Conservation (phyloP, 2,888 invertebrate species). For the Ecliptopera silaceata region DNA sequence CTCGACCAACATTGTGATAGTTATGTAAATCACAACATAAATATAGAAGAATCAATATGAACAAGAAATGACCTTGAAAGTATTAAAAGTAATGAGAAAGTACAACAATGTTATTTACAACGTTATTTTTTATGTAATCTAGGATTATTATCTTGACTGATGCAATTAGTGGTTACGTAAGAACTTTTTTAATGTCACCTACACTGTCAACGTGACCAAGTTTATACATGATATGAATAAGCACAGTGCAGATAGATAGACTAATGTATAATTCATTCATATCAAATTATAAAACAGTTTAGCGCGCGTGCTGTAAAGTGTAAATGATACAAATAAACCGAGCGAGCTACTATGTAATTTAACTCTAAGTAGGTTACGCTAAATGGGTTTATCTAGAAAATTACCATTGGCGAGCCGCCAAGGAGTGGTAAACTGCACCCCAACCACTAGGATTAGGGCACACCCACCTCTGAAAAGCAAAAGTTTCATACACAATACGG, state of each 20-base stretch:
- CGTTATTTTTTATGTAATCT: constrained; percentile 4
- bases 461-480: constrained; percentile 61
- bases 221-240: background rate
- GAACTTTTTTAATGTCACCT: constrained; percentile 12
- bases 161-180: background rate
- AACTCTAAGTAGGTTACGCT: constrained; percentile 33
- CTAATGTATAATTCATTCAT: constrained; percentile 16
- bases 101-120: constrained; percentile 1
- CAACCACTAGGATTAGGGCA: constrained; percentile 58
- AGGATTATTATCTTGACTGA: background rate
- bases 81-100: constrained; percentile 9
- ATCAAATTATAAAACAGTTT: constrained; percentile 34
- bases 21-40: constrained; percentile 14
- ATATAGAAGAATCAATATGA: constrained; percentile 16
- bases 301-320: constrained; percentile 37
- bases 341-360: constrained; percentile 39
- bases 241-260: constrained; percentile 6
- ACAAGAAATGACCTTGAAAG: constrained; percentile 17
- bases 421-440: constrained; percentile 56
- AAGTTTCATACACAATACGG: constrained; percentile 27
- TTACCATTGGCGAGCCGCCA: constrained; percentile 60
- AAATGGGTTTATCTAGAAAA: constrained; percentile 45
- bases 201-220: constrained; percentile 1
- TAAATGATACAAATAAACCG: constrained; percentile 42
- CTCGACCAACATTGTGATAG: constrained; percentile 2